A percentile compares a stretch with the other conserved stretches of the same genome.
Conservation (phyloP, 1,140 invertebrate species). For the Theocolax elegans region DNA sequence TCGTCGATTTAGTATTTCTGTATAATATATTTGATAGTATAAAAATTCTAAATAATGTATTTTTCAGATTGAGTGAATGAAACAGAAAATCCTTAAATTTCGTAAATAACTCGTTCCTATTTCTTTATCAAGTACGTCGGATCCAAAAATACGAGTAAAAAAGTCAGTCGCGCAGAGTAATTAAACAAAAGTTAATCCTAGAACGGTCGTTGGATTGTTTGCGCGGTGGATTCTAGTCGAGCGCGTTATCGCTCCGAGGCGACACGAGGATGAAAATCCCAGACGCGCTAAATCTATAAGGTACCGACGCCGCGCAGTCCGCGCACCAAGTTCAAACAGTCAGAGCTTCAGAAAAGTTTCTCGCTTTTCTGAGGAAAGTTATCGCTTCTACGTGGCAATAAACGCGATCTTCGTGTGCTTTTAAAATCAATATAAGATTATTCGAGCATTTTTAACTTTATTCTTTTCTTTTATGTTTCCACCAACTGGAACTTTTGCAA, state of each 20-base stretch:
- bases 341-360: neutral
- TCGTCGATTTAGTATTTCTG: too few species aligned
- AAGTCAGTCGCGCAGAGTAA: neutral
- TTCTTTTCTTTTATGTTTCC: too few species aligned
- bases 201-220: constrained; percentile 6
- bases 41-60: too few species aligned
- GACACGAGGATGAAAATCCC: constrained; percentile 12
- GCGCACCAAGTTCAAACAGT: neutral
- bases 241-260: constrained; percentile 25
- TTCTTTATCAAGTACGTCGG: neutral
- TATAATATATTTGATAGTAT: too few species aligned
- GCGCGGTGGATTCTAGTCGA: neutral
- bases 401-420: too few species aligned
- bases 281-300: neutral
- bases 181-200: constrained; percentile 32
- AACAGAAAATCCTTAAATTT: too few species aligned
- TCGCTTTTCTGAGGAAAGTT: neutral
- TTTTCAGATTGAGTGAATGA: too few species aligned
- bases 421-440: too few species aligned
- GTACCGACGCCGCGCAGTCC: neutral
- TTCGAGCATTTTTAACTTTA: too few species aligned
- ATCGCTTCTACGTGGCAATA: too few species aligned
- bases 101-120: neutral
- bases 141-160: neutral
- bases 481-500: too few species aligned